Evolutionary conservation across 2,888 invertebrate species (phyloP).

Genomic region (Sarcophaga subvicina): DNA sequence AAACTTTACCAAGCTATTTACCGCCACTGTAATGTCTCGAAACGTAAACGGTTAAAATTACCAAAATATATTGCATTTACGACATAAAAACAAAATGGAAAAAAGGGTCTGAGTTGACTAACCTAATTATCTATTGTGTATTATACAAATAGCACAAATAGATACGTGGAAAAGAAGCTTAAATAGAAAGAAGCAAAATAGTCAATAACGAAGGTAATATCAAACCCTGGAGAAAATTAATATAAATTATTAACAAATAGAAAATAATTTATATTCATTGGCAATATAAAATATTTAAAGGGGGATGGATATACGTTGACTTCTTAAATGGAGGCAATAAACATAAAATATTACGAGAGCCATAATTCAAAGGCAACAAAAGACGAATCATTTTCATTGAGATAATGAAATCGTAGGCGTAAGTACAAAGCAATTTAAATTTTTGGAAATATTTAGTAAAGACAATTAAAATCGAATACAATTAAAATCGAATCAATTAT

Average conservation of each 20-base stretch:
- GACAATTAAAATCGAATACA: slow-evolving; percentile 25
- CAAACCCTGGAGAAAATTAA: neutral
- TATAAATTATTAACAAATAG: slow-evolving; percentile 17
- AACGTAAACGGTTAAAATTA: too few relatives aligned
- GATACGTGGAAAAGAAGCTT: neutral
- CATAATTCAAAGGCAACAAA: too few relatives aligned
- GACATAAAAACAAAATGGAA: neutral
- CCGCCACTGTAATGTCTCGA: too few relatives aligned
- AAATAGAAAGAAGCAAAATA: neutral
- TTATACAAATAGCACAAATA: neutral
- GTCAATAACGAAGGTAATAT: neutral
- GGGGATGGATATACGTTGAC: too few relatives aligned
- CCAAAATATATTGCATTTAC: too few relatives aligned
- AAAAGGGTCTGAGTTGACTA: slow-evolving; percentile 21
- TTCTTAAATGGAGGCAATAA: too few relatives aligned
- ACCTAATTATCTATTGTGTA: slow-evolving; percentile 38
- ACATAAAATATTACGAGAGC: too few relatives aligned
- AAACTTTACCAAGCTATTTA: too few relatives aligned
- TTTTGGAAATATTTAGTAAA: neutral
- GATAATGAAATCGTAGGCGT: too few relatives aligned
- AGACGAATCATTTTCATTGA: too few relatives aligned
- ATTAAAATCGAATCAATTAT: slow-evolving; percentile 63
- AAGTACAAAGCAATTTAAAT: too few relatives aligned
- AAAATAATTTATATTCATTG: slow-evolving; percentile 34
- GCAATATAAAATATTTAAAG: too few relatives aligned